These are phyloP conservation scores for Leucoptera coffeella DNA, from an alignment of 2,888 invertebrate species.

Conservation along the genomic window DNA sequence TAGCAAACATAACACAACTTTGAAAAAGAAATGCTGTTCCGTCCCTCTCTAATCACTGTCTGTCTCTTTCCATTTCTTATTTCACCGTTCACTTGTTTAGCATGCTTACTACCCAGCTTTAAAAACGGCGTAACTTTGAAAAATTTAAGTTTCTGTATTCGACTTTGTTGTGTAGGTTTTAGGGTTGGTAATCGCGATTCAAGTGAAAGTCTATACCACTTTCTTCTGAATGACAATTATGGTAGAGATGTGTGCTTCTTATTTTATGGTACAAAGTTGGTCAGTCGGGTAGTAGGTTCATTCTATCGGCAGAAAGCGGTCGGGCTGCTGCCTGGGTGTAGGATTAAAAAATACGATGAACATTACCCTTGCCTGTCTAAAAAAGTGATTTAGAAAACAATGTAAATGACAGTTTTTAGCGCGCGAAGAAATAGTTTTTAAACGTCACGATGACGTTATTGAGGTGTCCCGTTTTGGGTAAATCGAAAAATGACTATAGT, in stretches of 20 bases:
- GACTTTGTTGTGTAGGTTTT: slow-evolving; percentile 5
- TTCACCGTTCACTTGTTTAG: slow-evolving; percentile 54
- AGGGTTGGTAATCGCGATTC: slow-evolving; percentile 8
- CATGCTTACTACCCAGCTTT: no score
- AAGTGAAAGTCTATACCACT: slow-evolving; percentile 16
- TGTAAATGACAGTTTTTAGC: not conserved
- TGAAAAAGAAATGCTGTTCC: slow-evolving; percentile 27
- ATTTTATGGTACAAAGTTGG: slow-evolving; percentile 48
- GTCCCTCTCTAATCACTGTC: slow-evolving; percentile 23
- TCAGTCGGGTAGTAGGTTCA: slow-evolving; percentile 49
- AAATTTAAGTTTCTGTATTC: no score
- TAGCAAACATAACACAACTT: no score
- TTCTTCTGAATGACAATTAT: slow-evolving; percentile 13
- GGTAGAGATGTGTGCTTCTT: slow-evolving; percentile 47
- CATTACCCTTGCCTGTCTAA: not conserved
- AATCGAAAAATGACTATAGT: no score
- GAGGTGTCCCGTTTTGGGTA: no score
- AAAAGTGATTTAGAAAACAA: not conserved
- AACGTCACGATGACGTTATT: no score
- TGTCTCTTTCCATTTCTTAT: slow-evolving; percentile 47
- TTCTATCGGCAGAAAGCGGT: slow-evolving; percentile 9
- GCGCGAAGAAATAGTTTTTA: no score
- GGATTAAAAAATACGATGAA: not conserved
- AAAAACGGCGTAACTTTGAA: no score
- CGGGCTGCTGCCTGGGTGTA: not conserved